These are phyloP conservation scores for Hyposmocoma kahamanoa DNA, from an alignment of 1,140 invertebrate genomes.

Conservation along the genomic window DNA sequence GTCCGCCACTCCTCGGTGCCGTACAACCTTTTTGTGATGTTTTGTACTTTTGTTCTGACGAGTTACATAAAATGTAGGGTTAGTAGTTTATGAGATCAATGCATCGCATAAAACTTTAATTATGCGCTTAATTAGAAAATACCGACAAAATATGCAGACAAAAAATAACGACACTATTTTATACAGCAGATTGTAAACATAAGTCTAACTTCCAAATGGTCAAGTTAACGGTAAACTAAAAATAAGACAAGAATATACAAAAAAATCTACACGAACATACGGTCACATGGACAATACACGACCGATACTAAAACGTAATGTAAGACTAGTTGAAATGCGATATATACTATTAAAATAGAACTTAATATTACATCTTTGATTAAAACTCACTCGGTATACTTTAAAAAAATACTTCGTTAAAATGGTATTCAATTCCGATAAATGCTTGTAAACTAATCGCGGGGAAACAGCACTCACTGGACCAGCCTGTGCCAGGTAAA, in stretches of 20 bases:
- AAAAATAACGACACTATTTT: conserved; percentile 51
- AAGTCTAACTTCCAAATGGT: conserved; percentile 41
- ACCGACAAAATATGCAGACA: conserved; percentile 68
- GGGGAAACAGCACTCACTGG: conserved; percentile 33
- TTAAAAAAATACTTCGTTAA: conserved; percentile 47
- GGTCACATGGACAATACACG: conserved; percentile 51
- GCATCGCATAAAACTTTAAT: conserved; percentile 41
- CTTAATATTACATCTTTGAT: conserved; percentile 71
- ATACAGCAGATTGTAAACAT: conserved; percentile 45
- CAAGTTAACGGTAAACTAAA: conserved; percentile 46
- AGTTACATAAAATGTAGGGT: conserved; percentile 49
- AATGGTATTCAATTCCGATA: conserved; percentile 56
- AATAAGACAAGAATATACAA: conserved; percentile 64
- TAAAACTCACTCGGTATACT: conserved; percentile 62
- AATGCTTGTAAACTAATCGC: conserved; percentile 47
- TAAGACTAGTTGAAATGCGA: conserved; percentile 72
- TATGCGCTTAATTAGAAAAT: conserved; percentile 64
- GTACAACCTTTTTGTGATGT: conserved; percentile 31
- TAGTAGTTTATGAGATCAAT: conserved; percentile 72
- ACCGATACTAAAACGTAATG: conserved; percentile 63
- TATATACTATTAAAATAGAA: conserved; percentile 67
- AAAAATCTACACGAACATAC: conserved; percentile 50
- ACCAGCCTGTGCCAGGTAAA: conserved; percentile 29
- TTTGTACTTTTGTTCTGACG: conserved; percentile 70
- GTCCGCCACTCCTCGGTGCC: conserved; percentile 16